Evolutionary conservation across 1,140 invertebrate genomes (phyloP), one percentile per base, ranked within the genome.

Genomic region (Drosophila kanapiae): DNA sequence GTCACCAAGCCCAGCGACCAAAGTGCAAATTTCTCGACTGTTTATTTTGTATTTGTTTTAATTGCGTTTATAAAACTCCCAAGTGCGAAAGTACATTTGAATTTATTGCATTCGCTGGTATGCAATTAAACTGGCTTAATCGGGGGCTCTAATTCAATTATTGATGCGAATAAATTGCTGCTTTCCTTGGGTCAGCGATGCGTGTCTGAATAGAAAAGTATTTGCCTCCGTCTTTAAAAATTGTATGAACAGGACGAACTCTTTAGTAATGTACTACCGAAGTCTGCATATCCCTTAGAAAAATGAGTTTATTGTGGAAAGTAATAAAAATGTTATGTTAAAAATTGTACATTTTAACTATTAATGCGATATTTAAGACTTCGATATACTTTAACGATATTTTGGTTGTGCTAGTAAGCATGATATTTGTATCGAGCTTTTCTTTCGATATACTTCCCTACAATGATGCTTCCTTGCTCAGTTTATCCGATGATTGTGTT

Each of bases 81-180:
- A 14, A 70, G 56, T 10, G 18, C 7, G 16, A 16, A 68, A 56
- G 31, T 35, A 14, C 14, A 57, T 53, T 54, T 18, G 16, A 54
- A 47, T 57, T 60, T 68, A 45, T 72, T 60, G 54, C 11, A 49
- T 31, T 54, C 10, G 10, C 33, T 23, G 33, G 49, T 38, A 60
- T 58, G 54, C 60, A 77, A 82, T 82, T 78, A 75, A 82, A 78
- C 37, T 65, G 43, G 47, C 64, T 82, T 64, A 78, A 75, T 78
- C 63, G 74, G 43, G 43, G 71, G 61, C 18, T 67, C 59, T 72
- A 67, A 67, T 64, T 75, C 35, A 51, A 78, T 69, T 59, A 83
- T 79, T 79, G 75, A 75, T 47, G 47, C 54, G 61, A 74, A 60
- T 81, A 42, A 72, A 47, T 68, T 74, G 60, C 38, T n/a, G 29